Conservation (phyloP, 2,797 vertebrate genomes). For the Zenarchopterus dispar region DNA sequence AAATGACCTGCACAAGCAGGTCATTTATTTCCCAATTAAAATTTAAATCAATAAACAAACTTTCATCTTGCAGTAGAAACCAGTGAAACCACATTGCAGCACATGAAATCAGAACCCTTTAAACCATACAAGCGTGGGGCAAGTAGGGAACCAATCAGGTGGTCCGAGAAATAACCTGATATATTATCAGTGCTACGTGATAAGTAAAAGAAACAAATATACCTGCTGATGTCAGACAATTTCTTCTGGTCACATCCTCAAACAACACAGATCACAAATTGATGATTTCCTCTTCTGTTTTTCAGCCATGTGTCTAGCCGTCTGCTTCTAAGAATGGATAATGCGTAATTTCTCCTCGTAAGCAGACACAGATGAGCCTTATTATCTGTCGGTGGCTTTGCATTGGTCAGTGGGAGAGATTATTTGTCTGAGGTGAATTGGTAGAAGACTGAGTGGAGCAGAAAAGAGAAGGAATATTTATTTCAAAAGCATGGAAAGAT, state of each 20-base stretch:
- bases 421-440: constrained; percentile 57
- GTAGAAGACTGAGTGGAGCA: constrained; percentile 23
- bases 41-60: too few species aligned
- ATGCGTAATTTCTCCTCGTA: constrained; percentile 73
- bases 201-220: constrained; percentile 1
- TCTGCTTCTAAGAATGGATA: constrained; percentile 63
- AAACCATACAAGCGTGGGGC: background rate
- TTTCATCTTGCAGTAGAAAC: background rate
- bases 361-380: constrained; percentile 81
- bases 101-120: constrained; percentile 6
- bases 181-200: background rate
- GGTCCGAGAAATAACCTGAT: background rate
- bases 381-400: constrained; percentile 71
- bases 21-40: too few species aligned
- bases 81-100: constrained; percentile 1
- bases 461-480: background rate
- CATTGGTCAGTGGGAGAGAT: constrained; percentile 61
- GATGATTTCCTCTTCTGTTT: constrained; percentile 10
- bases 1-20: too few species aligned
- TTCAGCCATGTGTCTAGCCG: constrained; percentile 36
- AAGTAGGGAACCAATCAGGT: too few species aligned
- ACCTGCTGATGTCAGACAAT: constrained; percentile 32
- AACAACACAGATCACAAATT: constrained; percentile 13
- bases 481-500: background rate
- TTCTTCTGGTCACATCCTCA: constrained; percentile 2